Base-by-base conservation (phyloP, 2,797 vertebrate species). In the Masticophis lateralis region DNA sequence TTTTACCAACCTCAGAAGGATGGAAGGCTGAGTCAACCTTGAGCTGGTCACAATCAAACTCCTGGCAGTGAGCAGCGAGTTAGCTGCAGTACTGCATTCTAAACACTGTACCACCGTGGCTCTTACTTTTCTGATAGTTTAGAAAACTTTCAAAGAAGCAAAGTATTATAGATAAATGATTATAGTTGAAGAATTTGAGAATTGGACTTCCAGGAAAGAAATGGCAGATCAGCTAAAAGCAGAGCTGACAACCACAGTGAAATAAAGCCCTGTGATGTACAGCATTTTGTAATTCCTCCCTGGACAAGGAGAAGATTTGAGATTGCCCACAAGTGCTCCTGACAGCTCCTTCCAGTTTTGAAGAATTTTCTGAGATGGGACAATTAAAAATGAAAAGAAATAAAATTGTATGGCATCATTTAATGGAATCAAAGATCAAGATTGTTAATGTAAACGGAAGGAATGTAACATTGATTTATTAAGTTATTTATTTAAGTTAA, bases 91-190 rank as follows among this genome's bases (percentile, higher is more conserved):
- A 27, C 60, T 61, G 60, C 60, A 61, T 61, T 27, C 60, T 27
- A 61, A 27, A 25, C 25, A 61, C 60, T 27, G 9, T 2, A 2
- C 25, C 60, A 27, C 63, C 28, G 14, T 66, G 28, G 12, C 28
- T 66, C 4, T 66, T n/a, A 14, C 11, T 66, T 66, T 66, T 66
- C 63, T 66, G 14, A 66, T n/a, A 66, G 94, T 92, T 92, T 93
- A 94, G 92, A 91, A 87, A 95, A 90, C 89, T 91, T 86, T 93
- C 5, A 43, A 27, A 56, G 55, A 56, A 55, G 16, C 2, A 56
- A 74, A 37, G 7, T 22, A 32, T 12, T 22, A 51, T 22, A 56
- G 3, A 20, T 9, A 25, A 53, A 25, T 56, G 6, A 27, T 79
- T 74, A 32, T 56, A 22, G 51, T 22, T 90, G 25, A 43, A 59